Conservation (phyloP, 2,113 vertebrate genomes). For the Rhea americana region DNA sequence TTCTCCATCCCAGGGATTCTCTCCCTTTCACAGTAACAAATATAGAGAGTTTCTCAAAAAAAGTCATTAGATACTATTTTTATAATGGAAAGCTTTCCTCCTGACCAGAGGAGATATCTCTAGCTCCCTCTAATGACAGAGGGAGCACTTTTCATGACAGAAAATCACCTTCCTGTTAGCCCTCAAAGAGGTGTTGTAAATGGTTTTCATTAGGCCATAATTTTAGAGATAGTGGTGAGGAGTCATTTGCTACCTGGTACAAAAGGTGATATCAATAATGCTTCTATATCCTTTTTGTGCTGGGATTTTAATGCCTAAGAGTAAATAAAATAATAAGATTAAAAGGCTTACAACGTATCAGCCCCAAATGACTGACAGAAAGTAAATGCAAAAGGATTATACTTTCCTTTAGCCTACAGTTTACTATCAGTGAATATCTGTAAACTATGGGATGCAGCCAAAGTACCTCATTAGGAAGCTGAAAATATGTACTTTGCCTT, state of each 20-base stretch:
- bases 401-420: neutral
- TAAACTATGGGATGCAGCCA: neutral
- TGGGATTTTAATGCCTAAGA: neutral
- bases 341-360: neutral
- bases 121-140: neutral
- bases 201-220: neutral
- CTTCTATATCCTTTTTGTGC: neutral
- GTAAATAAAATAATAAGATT: neutral
- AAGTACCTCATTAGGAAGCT: conserved; percentile 1
- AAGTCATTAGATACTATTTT: neutral
- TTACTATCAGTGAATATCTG: neutral
- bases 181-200: neutral
- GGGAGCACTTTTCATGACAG: neutral
- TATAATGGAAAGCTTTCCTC: neutral
- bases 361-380: neutral
- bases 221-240: neutral
- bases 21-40: neutral
- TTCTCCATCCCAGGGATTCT: neutral
- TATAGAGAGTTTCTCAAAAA: neutral
- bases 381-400: neutral
- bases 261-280: neutral
- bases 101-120: neutral
- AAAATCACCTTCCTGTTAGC: neutral
- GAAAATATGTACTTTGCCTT: neutral
- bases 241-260: neutral